Percentiles rank a stretch among this genome's conserved stretches.
phyloP scores from a whole-genome alignment of 1,140 invertebrate genomes.

The Aphis craccivora region DNA sequence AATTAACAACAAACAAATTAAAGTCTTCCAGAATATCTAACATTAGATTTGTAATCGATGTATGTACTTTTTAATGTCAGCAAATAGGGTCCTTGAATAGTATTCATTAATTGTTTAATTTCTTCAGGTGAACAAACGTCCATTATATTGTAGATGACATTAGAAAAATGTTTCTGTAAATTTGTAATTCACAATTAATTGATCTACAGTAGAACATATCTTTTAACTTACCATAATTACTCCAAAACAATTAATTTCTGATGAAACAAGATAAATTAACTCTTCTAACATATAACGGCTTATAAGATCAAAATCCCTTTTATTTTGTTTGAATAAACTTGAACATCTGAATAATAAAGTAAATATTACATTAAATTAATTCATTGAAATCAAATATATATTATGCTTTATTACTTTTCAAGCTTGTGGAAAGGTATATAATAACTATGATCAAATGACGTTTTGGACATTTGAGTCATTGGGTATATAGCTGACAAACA shows the following conservation, averaged over 20 bases:
- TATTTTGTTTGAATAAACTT: slow-evolving; percentile 25
- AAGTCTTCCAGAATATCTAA: slow-evolving; percentile 40
- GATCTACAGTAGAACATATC: neutral
- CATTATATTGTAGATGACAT: neutral
- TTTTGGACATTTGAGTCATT: neutral
- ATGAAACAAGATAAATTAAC: neutral
- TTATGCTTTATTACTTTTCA: slow-evolving; percentile 20
- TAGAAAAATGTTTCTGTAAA: slow-evolving; percentile 15
- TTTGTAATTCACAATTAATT: neutral
- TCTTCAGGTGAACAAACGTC: neutral
- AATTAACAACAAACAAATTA: neutral
- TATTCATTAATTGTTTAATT: neutral
- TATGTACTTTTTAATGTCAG: neutral
- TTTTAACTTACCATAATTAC: neutral
- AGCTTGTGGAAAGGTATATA: slow-evolving; percentile 32
- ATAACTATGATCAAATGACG: neutral
- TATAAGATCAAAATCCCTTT: neutral
- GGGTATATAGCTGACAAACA: neutral
- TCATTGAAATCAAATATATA: neutral
- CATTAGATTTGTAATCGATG: neutral
- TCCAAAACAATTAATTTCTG: too few relatives aligned
- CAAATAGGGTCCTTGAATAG: neutral
- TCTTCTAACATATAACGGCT: neutral
- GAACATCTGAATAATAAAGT: slow-evolving; percentile 22
- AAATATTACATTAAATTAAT: neutral